Evolutionary conservation across 2,888 invertebrate species (phyloP), one percentile per base, ranked within the genome.

Genomic region (Callosobruchus maculatus): DNA sequence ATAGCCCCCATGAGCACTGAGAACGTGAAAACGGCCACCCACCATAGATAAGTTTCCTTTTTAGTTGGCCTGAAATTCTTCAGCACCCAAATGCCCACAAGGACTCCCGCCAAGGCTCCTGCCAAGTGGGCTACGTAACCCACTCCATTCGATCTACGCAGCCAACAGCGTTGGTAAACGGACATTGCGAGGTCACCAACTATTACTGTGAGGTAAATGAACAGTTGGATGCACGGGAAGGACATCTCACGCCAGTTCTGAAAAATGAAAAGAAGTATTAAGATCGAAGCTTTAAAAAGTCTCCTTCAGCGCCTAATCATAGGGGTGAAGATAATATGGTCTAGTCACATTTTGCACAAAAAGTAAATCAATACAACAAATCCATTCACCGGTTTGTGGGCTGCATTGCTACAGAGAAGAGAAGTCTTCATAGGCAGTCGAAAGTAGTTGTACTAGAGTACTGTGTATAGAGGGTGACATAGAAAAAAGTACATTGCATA

Each of bases 231-330:
- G 78, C 94, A 90, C 0, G 96, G 95, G 85, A 94, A 96, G 83
- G 97, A 95, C 98, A 99, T 99, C 88, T 99, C 97, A 21, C 91
- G 89, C 96, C 97, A 99, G 87, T 99, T 99, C 96, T 97, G 88
- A 66, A 89, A 89, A 72, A 81, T 73, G n/a, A n/a, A n/a, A n/a
- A n/a, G n/a, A n/a, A n/a, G n/a, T n/a, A n/a, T n/a, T n/a, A n/a
- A n/a, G n/a, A n/a, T n/a, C n/a, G n/a, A n/a, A n/a, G n/a, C n/a
- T 26, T 7, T 26, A 26, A 2, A 26, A 26, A 26, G 26, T 18
- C n/a, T n/a, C n/a, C n/a, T 70, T n/a, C 4, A 31, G 4, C 22
- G 18, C 7, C 7, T 26, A 2, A 9, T 20, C 20, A 67, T 67
- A 67, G 9, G 4, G n/a, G 67, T 67, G 9, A n/a, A 3, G 2